Conservation (phyloP, 2,888 invertebrate species). For the Philaethria dido region DNA sequence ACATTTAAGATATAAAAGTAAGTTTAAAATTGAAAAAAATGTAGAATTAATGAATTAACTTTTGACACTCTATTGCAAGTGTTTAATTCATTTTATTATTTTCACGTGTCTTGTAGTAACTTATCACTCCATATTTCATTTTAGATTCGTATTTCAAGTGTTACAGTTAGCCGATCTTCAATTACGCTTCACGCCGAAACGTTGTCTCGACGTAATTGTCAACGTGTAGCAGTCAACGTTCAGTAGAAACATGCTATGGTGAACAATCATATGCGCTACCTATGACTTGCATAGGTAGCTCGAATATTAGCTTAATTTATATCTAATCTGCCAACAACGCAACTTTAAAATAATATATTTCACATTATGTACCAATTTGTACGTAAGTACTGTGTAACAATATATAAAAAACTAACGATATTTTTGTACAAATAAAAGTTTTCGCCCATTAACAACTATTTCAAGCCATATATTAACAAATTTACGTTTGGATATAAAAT, state of each 20-base stretch:
- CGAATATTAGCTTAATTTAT: not conserved
- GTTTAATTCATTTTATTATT: too few species aligned
- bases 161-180: not conserved
- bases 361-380: not conserved
- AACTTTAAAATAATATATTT: not conserved
- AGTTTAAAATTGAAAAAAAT: too few species aligned
- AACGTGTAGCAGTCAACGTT: not conserved
- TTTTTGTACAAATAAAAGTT: conserved; percentile 1
- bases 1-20: too few species aligned
- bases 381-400: not conserved
- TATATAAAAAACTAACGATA: not conserved
- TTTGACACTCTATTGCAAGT: too few species aligned
- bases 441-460: conserved; percentile 11
- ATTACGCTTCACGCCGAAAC: not conserved
- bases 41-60: too few species aligned
- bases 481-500: conserved; percentile 27
- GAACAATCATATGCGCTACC: not conserved
- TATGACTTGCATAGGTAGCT: not conserved
- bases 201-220: not conserved
- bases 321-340: not conserved
- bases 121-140: too few species aligned
- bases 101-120: too few species aligned
- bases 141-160: not conserved
- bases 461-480: conserved; percentile 17
- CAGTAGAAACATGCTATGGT: not conserved